Base-by-base conservation (phyloP, 2,888 invertebrate species). In the Chydorus sphaericus region DNA sequence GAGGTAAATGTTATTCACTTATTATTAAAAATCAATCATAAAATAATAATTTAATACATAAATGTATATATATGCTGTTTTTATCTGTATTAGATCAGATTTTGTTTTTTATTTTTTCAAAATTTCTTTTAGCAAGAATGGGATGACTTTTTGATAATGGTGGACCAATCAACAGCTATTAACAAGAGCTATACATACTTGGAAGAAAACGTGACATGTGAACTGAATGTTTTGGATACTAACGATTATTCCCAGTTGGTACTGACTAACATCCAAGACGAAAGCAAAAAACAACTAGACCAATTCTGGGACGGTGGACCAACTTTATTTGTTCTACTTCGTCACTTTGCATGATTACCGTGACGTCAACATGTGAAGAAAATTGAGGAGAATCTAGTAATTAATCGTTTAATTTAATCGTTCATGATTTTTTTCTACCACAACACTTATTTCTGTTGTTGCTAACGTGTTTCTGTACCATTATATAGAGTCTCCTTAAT, bases 271-370 rank as follows among this genome's bases (percentile, higher is more conserved):
- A n/a, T n/a, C n/a, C n/a, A n/a, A n/a, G n/a, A n/a, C n/a, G n/a
- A n/a, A n/a, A n/a, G n/a, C n/a, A n/a, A n/a, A n/a, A n/a, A n/a
- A n/a, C n/a, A n/a, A n/a, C n/a, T n/a, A n/a, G 18, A 23, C 11
- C 26, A 44, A 44, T 7, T 44, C 4, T 26, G 11, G 26, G 28
- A 44, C 8, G 28, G 28, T 26, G 11, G 28, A 44, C 8, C 23
- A 26, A n/a, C 44, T 3, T 7, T 63, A 58, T 48, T 63, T 7
- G 60, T 65, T n/a, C 61, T 66, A 11, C 61, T 64, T 23, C 57
- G 65, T 37, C 63, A 64, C 54, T 65, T 64, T 60, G 59, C 62
- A 38, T 66, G 66, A 66, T 59, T 62, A 16, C 66, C 66, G 20
- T 66, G 66, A 65, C 65, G 64, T 7, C 62, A 60, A 39, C 65